Evolutionary conservation across 2,797 vertebrate genomes (phyloP), one percentile per base, ranked within the genome.

Genomic region (Sylvia borin): DNA sequence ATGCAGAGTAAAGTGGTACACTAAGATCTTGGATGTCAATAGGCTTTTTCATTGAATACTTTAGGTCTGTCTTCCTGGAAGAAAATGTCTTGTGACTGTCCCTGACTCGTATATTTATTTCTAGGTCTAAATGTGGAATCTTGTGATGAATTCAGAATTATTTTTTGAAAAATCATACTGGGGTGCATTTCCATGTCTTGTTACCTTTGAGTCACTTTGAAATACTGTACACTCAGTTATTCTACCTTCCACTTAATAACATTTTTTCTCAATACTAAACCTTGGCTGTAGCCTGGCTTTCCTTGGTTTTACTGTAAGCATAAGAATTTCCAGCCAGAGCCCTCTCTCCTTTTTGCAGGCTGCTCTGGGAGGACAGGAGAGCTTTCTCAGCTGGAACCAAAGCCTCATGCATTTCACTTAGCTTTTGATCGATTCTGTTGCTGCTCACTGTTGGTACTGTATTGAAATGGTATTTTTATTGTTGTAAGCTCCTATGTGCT

Each of bases 361-460:
- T 95, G 34, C 51, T 50, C 31, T 43, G 71, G 82, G 58, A 90
- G 70, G 85, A 43, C 70, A 57, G 57, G 34, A 85, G 86, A 85
- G 54, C 40, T 87, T 84, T 91, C 80, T 88, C 60, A 45, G 80
- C 91, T 76, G 54, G 57, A 95, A 61, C 42, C 88, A 82, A 32
- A 90, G 53, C 70, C 93, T 90, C 95, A 76, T 96, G 80, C 77
- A 93, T 96, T 96, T 94, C 85, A 95, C 90, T 97, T 95, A 86
- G 71, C 64, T 92, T 73, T 9, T 88, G 76, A 97, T 96, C 22
- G 88, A 97, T 97, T 90, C 92, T 82, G 43, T 76, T 92, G 92
- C 95, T n/a, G 32, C 80, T 91, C 8, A 0, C 79, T 79, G 70
- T 85, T 86, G 85, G 73, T 94, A 27, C 85, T 92, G 64, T 87